Evolutionary conservation across 2,113 vertebrate species (phyloP).

Genomic region (Ivindomyrus marchei): DNA sequence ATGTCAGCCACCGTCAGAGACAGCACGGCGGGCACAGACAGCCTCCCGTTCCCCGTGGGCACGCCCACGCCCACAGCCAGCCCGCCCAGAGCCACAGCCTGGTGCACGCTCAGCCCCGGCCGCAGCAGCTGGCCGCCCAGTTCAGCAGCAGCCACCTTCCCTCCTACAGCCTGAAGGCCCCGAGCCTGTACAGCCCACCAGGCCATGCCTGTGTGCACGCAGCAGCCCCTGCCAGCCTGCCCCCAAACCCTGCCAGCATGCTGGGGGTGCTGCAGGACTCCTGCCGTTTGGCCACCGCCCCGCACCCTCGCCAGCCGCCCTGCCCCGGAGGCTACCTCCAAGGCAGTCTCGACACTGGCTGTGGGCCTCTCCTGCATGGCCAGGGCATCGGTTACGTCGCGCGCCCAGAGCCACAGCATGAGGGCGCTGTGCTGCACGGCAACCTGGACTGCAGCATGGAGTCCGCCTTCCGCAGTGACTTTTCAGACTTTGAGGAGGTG

Average conservation of each 20-base stretch:
- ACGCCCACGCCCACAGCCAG: constrained; percentile 39
- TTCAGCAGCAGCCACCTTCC: constrained; percentile 66
- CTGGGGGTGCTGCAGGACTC: constrained; percentile 68
- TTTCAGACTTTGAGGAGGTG: constrained; percentile 89
- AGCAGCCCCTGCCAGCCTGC: constrained; percentile 69
- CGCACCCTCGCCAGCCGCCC: constrained; percentile 66
- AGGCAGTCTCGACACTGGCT: neutral
- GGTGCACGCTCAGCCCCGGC: constrained; percentile 51
- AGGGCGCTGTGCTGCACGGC: constrained; percentile 80
- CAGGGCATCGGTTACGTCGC: neutral
- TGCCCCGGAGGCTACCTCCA: constrained; percentile 43
- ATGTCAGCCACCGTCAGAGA: constrained; percentile 53
- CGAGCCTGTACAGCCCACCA: constrained; percentile 68
- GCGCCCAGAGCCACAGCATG: constrained; percentile 58
- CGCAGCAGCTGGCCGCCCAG: constrained; percentile 64
- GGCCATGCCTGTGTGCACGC: constrained; percentile 44
- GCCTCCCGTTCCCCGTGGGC: constrained; percentile 35
- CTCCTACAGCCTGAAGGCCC: constrained; percentile 66
- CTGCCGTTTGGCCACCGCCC: constrained; percentile 54
- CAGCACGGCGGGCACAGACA: constrained; percentile 51
- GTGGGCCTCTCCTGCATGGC: neutral
- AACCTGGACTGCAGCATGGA: constrained; percentile 89
- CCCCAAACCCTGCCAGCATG: constrained; percentile 72
- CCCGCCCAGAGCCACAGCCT: constrained; percentile 43
- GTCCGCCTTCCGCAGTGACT: constrained; percentile 92